Base-by-base conservation (phyloP, 2,888 invertebrate genomes). In the Acholoe squamosa region DNA sequence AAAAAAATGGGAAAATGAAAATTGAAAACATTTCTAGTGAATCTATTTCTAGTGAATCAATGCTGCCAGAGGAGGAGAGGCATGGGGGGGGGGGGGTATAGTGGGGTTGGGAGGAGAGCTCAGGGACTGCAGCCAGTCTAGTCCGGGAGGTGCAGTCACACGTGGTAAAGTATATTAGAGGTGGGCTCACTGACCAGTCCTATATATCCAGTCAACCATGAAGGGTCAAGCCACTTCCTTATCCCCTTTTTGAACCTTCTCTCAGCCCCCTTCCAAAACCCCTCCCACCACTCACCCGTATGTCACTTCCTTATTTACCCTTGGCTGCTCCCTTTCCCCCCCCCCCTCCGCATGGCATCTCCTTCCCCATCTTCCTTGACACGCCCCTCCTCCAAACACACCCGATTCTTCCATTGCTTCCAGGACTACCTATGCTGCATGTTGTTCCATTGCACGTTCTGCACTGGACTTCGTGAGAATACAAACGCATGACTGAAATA, bases 261-360 rank as follows among this genome's bases (percentile, higher is more conserved):
- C 61, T n/a, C 1, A 14, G 5, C 61, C 61, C 61, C n/a, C 19
- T n/a, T 10, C 61, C 14, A 61, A 61, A 19, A 3, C 71, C 71
- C 28, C 71, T 71, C 71, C 71, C 3, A 14, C 71, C 61, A n/a
- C 61, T 61, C 61, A 61, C 71, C 71, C 71, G 71, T 71, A 28
- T 28, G 71, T 28, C 71, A 71, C 71, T 71, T 71, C 71, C 71
- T 71, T 71, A 71, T 71, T 71, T 71, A 71, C 71, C 71, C 71
- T 71, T 71, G 28, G 28, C 14, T 71, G 25, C 71, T 14, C 28
- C 71, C 71, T 19, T n/a, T 25, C 67, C 25, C 25, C 71, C 19
- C 25, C n/a, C 25, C 71, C 28, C 71, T 28, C 71, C 71, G 12
- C 28, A 71, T 25, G n/a, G 28, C 71, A n/a, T 7, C 14, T 25